A percentile compares a stretch with the other conserved stretches of the same genome.
phyloP scores from a whole-genome alignment of 2,797 vertebrate genomes.

The Enteromius afrohamiltoni region DNA sequence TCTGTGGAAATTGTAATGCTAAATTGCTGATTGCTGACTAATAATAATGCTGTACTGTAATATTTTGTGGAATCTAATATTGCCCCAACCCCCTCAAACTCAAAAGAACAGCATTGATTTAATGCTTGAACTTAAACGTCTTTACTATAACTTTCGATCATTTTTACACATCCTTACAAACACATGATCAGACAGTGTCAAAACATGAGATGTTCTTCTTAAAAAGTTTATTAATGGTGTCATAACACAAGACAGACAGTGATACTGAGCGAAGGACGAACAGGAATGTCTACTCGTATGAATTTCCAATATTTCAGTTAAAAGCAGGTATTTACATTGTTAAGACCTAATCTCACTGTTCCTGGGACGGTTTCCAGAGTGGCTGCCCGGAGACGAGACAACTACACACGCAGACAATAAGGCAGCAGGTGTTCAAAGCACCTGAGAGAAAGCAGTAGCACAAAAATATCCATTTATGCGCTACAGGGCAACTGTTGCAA shows the following conservation, averaged over 20 bases:
- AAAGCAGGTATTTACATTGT: conserved; percentile 20
- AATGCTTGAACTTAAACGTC: not conserved
- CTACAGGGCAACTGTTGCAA: conserved; percentile 3
- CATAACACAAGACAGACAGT: conserved; percentile 18
- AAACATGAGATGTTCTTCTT: not conserved
- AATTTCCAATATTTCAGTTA: conserved; percentile 17
- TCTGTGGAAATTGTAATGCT: not conserved
- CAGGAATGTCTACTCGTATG: conserved; percentile 11
- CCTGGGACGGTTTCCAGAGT: not conserved
- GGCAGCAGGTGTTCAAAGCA: conserved; percentile 60
- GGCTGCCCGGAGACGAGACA: not conserved
- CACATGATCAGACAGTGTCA: not conserved
- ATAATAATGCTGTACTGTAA: not conserved
- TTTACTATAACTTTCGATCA: not conserved
- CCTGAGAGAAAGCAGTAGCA: conserved; percentile 25
- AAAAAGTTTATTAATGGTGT: conserved; percentile 36
- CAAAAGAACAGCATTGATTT: not conserved
- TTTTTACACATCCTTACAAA: not conserved
- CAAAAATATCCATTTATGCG: conserved; percentile 21
- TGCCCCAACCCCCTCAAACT: too few relatives aligned
- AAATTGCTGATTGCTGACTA: not conserved
- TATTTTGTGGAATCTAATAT: not conserved
- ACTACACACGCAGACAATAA: conserved; percentile 55
- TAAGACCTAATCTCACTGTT: conserved; percentile 2
- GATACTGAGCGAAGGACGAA: not conserved